These are phyloP conservation scores for Eupithecia vulgata DNA, from an alignment of 2,888 invertebrate species.

Conservation along the genomic window DNA sequence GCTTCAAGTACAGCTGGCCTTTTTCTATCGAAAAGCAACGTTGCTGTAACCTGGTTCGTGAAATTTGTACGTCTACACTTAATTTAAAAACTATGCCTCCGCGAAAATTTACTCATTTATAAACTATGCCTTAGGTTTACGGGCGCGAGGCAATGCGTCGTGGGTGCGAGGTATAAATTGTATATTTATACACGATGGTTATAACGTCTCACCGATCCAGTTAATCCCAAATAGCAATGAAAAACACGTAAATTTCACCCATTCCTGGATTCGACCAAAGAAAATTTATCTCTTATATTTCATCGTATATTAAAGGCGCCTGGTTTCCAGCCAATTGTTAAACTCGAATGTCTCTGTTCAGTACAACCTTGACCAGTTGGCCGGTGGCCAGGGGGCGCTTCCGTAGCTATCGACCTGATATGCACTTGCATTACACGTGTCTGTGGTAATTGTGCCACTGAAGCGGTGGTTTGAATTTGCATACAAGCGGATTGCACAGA, in stretches of 20 bases:
- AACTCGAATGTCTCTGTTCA: conserved; percentile 6
- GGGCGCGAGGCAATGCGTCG: too few species aligned
- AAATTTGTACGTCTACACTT: too few species aligned
- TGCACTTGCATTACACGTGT: conserved; percentile 14
- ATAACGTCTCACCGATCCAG: background rate
- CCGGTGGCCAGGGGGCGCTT: conserved; percentile 43
- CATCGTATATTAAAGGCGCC: conserved; percentile 1
- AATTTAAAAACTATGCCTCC: background rate
- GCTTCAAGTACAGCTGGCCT: too few species aligned
- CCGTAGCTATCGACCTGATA: conserved; percentile 26
- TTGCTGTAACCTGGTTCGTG: too few species aligned
- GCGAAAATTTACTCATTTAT: too few species aligned
- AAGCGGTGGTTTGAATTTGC: background rate
- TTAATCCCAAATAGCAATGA: background rate
- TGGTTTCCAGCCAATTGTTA: conserved; percentile 3
- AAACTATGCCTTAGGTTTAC: too few species aligned
- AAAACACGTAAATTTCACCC: background rate
- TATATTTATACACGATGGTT: too few species aligned
- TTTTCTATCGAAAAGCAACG: too few species aligned
- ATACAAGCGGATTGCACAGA: background rate
- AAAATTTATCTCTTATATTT: background rate
- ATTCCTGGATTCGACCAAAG: background rate
- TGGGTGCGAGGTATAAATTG: too few species aligned
- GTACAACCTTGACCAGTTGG: conserved; percentile 55
- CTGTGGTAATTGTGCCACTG: background rate